Evolutionary conservation across 2,888 invertebrate genomes (phyloP).

Genomic region (Ormyrus rosae): DNA sequence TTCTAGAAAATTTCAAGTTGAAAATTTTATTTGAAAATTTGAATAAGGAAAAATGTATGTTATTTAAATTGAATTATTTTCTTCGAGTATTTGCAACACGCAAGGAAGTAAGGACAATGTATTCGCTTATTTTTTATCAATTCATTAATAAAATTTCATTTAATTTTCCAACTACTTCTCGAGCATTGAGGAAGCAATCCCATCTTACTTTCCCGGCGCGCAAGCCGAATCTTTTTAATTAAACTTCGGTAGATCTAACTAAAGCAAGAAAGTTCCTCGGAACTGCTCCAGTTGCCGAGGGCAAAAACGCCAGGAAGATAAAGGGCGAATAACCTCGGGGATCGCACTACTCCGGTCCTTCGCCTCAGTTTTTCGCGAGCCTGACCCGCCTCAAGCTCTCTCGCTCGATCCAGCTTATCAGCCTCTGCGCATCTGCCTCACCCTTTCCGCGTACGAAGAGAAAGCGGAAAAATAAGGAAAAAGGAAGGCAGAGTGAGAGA

Average conservation of each 20-base stretch:
- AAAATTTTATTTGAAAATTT: no score
- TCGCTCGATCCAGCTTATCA: conserved; percentile 41
- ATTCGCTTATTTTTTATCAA: no score
- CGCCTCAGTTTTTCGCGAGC: conserved; percentile 47
- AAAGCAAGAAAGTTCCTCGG: neutral
- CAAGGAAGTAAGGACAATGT: no score
- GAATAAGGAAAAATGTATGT: no score
- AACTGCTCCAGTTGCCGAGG: neutral
- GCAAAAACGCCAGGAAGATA: conserved; percentile 27
- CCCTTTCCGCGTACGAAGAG: conserved; percentile 2
- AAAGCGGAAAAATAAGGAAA: neutral
- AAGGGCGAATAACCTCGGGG: conserved; percentile 56
- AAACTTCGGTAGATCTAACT: conserved; percentile 34
- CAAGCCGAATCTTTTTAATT: conserved; percentile 55
- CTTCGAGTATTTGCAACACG: neutral
- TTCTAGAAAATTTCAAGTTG: neutral
- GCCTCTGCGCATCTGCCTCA: conserved; percentile 13
- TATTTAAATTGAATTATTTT: no score
- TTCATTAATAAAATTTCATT: no score
- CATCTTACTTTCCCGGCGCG: conserved; percentile 40
- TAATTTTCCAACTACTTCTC: conserved; percentile 7
- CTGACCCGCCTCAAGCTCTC: conserved; percentile 50
- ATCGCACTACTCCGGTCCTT: conserved; percentile 44
- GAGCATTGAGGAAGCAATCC: conserved; percentile 18
- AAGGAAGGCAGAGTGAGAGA: conserved; percentile 1